Evolutionary conservation across 2,888 invertebrate species (phyloP).

Genomic region (Oligia latruncula): DNA sequence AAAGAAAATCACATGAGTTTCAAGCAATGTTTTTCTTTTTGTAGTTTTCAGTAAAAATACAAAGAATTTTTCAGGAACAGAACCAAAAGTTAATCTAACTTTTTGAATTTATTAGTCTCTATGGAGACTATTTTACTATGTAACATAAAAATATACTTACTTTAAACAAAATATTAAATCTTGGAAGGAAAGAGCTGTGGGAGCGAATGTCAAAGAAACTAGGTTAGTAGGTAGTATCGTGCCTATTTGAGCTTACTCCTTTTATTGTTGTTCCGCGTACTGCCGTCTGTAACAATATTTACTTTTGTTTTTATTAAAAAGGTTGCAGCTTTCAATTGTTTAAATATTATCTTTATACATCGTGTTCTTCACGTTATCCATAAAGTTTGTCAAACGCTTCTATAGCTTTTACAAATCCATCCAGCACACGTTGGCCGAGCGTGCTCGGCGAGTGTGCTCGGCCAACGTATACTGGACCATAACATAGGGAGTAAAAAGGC

Average conservation of each 20-base stretch:
- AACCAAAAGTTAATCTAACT: conserved; percentile 24
- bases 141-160: conserved; percentile 30
- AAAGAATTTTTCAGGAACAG: not conserved
- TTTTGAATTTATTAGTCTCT: conserved; percentile 40
- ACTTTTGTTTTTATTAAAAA: not conserved
- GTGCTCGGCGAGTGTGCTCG: too few relatives aligned
- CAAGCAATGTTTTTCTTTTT: conserved; percentile 4
- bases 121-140: conserved; percentile 25
- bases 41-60: conserved; percentile 10
- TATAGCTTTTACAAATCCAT: too few relatives aligned
- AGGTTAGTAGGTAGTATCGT: conserved; percentile 32
- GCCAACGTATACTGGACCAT: too few relatives aligned
- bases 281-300: conserved; percentile 13
- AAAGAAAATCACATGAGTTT: conserved; percentile 9
- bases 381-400: too few relatives aligned
- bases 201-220: conserved; percentile 33
- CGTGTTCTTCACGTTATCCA: too few relatives aligned
- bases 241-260: conserved; percentile 12
- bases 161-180: conserved; percentile 35
- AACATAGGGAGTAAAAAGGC: too few relatives aligned
- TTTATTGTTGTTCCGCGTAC: not conserved
- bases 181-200: conserved; percentile 12
- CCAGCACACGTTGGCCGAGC: too few relatives aligned
- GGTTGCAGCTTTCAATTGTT: conserved; percentile 1
- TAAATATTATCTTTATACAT: not conserved